These are phyloP conservation scores for Prionace glauca DNA, from an alignment of 2,797 vertebrate genomes.

Conservation along the genomic window DNA sequence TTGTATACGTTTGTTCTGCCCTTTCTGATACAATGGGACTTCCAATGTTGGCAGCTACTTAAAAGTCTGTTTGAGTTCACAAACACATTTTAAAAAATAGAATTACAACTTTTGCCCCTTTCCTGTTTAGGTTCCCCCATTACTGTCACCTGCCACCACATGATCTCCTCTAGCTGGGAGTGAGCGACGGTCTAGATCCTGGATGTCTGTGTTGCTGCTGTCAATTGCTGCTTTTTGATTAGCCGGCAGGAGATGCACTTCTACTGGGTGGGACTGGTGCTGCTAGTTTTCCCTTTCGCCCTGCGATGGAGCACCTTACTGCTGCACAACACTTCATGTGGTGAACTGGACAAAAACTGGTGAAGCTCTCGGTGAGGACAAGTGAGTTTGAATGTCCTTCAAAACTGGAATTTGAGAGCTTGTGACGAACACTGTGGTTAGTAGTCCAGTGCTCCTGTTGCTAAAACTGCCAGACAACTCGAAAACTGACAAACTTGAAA, in stretches of 20 bases:
- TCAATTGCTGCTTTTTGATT: conserved; percentile 22
- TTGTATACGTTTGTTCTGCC: background rate
- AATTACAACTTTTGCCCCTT: conserved; percentile 32
- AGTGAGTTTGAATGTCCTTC: conserved; percentile 31
- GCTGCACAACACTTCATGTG: conserved; percentile 22
- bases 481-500: no score
- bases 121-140: conserved; percentile 30
- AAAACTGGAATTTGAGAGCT: conserved; percentile 32
- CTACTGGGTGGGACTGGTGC: conserved; percentile 19
- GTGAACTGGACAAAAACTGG: conserved; percentile 5
- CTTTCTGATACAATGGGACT: conserved; percentile 5
- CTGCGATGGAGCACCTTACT: background rate
- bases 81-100: conserved; percentile 10
- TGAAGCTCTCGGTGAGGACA: conserved; percentile 33
- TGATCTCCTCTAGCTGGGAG: conserved; percentile 23
- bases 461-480: background rate
- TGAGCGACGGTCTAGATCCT: conserved; percentile 7
- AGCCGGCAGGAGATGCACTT: conserved; percentile 23
- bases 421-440: conserved; percentile 6
- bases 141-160: conserved; percentile 22
- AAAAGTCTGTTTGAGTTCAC: background rate
- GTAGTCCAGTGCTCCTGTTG: background rate
- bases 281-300: conserved; percentile 17
- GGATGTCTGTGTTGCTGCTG: conserved; percentile 27
- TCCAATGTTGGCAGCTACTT: background rate